A percentile compares a stretch with the other conserved stretches of the same genome.
Evolutionary conservation across 2,113 vertebrate genomes (phyloP).

Genomic region (Vidua chalybeata): DNA sequence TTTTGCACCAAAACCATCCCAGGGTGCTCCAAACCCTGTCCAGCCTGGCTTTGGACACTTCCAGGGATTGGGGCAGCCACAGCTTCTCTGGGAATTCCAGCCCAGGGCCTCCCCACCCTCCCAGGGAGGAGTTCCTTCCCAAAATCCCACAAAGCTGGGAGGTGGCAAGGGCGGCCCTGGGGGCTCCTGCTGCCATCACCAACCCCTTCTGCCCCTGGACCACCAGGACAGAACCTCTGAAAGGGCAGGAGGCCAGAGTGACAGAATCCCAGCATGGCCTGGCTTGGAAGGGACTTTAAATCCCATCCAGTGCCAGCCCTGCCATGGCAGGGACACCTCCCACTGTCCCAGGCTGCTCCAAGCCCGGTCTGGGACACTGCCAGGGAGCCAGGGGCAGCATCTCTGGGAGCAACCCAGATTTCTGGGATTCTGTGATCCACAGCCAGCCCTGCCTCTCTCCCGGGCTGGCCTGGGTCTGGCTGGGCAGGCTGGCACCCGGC

Average conservation of each 20-base stretch:
- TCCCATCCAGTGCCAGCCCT: fast-evolving
- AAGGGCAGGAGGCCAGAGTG: not conserved
- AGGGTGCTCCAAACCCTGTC: not conserved
- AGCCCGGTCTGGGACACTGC: not conserved
- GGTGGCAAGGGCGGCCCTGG: not conserved
- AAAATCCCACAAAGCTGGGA: not conserved
- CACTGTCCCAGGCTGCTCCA: too few relatives aligned
- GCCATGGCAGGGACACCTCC: not conserved
- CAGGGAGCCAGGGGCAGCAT: not conserved
- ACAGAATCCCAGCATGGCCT: not conserved
- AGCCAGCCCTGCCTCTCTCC: not conserved
- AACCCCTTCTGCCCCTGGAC: not conserved
- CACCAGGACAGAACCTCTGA: fast-evolving
- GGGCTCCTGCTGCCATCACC: not conserved
- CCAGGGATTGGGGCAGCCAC: not conserved
- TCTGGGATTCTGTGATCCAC: not conserved
- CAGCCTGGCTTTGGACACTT: not conserved
- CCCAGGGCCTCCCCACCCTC: not conserved
- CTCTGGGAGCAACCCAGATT: not conserved
- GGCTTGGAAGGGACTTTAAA: not conserved
- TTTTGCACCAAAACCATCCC: not conserved
- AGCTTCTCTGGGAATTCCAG: not conserved
- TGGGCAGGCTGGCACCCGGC: not conserved
- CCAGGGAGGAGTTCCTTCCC: not conserved
- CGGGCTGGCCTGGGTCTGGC: fast-evolving